Evolutionary conservation across 53 echinoderm and acorn worm genomes (phyloP).

Genomic region (Patiria pectinifera): DNA sequence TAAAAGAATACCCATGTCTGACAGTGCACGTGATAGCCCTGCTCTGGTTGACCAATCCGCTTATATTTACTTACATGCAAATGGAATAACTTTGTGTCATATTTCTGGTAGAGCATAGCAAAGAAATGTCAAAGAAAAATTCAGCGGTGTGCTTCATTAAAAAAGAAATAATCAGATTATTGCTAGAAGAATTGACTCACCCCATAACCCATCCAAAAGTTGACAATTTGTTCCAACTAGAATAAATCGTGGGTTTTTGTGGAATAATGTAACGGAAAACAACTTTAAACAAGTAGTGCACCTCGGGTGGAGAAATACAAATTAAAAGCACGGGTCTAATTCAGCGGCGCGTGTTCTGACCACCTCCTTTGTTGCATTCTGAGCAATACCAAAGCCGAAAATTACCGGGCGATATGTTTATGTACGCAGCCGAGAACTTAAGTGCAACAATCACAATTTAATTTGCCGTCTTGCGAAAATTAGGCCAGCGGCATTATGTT

Average conservation of each 20-base stretch:
- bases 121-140: too few species aligned
- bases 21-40: too few species aligned
- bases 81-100: too few species aligned
- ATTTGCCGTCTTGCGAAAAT: slow-evolving; percentile 61
- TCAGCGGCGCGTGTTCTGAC: background rate
- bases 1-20: too few species aligned
- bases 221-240: background rate
- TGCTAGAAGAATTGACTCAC: background rate
- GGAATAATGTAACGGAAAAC: too few species aligned
- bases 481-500: slow-evolving; percentile 62
- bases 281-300: background rate
- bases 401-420: slow-evolving; percentile 55
- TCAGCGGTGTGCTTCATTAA: too few species aligned
- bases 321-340: slow-evolving; percentile 1
- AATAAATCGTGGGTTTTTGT: too few species aligned
- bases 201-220: background rate
- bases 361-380: slow-evolving; percentile 29
- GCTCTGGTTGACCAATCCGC: too few species aligned
- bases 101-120: too few species aligned
- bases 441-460: slow-evolving; percentile 68
- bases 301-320: background rate
- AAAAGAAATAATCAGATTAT: too few species aligned
- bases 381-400: slow-evolving; percentile 12
- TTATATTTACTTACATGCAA: too few species aligned
- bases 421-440: slow-evolving; percentile 59